phyloP scores from a whole-genome alignment of 2,888 invertebrate species.

The Pristionchus fissidentatus region DNA sequence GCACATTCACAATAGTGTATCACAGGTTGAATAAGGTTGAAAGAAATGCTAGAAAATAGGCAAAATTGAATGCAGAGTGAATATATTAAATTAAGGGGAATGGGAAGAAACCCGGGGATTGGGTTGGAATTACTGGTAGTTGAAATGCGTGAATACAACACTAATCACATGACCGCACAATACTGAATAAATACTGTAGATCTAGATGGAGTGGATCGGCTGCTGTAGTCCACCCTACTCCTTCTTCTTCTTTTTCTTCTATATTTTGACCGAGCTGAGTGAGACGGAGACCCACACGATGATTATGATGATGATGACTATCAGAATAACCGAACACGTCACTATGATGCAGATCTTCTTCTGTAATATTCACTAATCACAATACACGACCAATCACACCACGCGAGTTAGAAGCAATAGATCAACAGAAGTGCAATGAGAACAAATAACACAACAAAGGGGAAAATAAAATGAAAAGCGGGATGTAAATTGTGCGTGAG shows the following conservation, averaged over 20 bases:
- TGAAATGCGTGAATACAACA: not conserved
- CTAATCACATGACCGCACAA: not conserved
- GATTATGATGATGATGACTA: slow-evolving; percentile 76
- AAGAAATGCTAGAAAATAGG: slow-evolving; percentile 3
- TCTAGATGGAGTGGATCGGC: too few relatives aligned
- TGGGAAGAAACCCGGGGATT: not conserved
- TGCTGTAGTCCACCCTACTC: too few relatives aligned
- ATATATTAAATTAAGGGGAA: not conserved
- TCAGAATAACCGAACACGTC: slow-evolving; percentile 65
- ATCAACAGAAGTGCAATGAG: not conserved
- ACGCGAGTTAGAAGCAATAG: not conserved
- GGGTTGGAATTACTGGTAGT: not conserved
- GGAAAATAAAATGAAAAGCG: not conserved
- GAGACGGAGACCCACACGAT: slow-evolving; percentile 75
- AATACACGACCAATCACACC: slow-evolving; percentile 4
- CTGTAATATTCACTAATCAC: slow-evolving; percentile 59
- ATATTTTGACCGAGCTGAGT: not conserved
- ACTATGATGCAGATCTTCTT: slow-evolving; percentile 73
- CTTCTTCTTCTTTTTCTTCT: too few relatives aligned
- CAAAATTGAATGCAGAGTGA: slow-evolving; percentile 2
- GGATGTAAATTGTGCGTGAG: not conserved
- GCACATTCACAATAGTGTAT: slow-evolving; percentile 25
- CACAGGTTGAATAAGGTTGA: slow-evolving; percentile 29
- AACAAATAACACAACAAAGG: not conserved
- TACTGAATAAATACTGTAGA: not conserved